phyloP scores from a whole-genome alignment of 2,797 vertebrate species.

The Falco novaeseelandiae region DNA sequence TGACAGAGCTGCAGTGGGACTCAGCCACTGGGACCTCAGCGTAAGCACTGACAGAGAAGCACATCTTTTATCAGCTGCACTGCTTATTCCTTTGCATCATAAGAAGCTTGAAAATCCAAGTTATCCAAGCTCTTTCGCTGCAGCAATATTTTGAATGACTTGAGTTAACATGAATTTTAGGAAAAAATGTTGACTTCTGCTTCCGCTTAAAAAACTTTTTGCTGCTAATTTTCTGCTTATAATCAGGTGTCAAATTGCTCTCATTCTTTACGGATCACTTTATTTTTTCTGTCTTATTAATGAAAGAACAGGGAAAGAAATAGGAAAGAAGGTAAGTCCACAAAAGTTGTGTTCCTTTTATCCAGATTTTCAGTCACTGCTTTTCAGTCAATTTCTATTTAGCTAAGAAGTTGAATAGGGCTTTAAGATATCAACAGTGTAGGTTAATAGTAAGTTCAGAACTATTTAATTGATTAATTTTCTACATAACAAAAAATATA shows the following conservation, averaged over 20 bases:
- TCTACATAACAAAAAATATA: not conserved
- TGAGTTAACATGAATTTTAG: not conserved
- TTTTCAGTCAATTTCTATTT: not conserved
- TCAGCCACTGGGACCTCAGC: not conserved
- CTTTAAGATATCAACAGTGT: not conserved
- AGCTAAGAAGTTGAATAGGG: not conserved
- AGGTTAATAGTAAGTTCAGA: not conserved
- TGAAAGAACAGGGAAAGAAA: not conserved
- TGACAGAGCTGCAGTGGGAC: not conserved
- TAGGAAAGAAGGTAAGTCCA: not conserved
- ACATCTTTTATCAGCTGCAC: not conserved
- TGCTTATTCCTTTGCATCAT: not conserved
- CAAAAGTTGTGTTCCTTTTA: not conserved
- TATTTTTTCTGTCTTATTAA: not conserved
- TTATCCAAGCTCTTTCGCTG: not conserved
- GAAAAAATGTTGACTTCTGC: not conserved
- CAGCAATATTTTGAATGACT: not conserved
- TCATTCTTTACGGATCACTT: not conserved
- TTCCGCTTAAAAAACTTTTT: not conserved
- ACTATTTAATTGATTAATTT: not conserved
- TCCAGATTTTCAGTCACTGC: not conserved
- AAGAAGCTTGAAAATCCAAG: not conserved
- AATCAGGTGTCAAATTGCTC: not conserved
- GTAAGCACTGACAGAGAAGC: not conserved
- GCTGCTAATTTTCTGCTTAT: not conserved